Percentiles rank a stretch among this genome's conserved stretches.
These are phyloP conservation scores for Pangasius sanitwongsei DNA, from an alignment of 2,797 vertebrate species.

Conservation along the genomic window DNA sequence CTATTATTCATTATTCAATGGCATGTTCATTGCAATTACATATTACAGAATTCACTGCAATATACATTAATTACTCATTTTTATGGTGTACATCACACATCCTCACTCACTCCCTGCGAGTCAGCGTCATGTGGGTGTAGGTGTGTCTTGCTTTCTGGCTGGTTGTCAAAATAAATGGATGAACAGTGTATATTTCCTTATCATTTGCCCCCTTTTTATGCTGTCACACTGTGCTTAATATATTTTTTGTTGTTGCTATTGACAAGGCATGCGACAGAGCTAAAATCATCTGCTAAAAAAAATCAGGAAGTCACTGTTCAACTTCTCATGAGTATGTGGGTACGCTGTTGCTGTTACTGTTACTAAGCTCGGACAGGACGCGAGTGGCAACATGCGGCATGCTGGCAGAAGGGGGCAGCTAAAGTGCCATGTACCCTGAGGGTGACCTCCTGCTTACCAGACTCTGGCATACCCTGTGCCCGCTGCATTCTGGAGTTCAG, in stretches of 20 bases:
- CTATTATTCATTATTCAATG: neutral
- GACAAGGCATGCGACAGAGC: neutral
- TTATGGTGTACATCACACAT: neutral
- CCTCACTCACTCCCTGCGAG: neutral
- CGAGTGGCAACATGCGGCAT: neutral
- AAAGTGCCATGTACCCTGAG: neutral
- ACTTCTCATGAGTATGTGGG: neutral
- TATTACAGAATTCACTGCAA: neutral
- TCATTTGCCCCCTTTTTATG: neutral
- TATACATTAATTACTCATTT: neutral
- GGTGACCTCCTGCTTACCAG: slow-evolving; percentile 75
- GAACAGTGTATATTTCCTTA: neutral
- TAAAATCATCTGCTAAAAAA: neutral
- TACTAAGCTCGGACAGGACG: neutral
- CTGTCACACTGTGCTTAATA: neutral
- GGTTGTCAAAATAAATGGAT: neutral
- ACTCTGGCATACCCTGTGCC: slow-evolving; percentile 95
- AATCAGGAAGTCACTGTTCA: neutral
- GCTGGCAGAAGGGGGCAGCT: neutral
- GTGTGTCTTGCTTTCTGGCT: neutral
- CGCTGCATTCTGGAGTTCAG: slow-evolving; percentile 93
- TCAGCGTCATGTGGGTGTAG: neutral
- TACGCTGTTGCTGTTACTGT: neutral
- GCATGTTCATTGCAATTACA: too few species aligned
- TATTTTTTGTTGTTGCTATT: neutral